These are phyloP conservation scores for Xiphophorus maculatus DNA, from an alignment of 2,113 vertebrate species.

Conservation along the genomic window DNA sequence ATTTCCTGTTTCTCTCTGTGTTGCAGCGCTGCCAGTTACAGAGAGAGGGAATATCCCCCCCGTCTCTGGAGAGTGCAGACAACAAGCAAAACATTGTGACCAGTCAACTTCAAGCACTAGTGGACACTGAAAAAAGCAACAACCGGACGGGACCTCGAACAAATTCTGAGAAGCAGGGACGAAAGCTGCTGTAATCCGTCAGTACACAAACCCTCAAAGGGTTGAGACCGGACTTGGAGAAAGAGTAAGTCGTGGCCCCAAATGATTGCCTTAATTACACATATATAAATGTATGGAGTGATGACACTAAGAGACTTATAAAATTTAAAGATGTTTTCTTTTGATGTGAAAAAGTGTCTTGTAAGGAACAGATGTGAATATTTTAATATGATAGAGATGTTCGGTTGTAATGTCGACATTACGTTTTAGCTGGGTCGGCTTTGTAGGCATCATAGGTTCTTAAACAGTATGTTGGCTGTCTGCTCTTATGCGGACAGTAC, in stretches of 20 bases:
- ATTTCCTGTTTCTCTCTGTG: conserved; percentile 60
- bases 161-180: conserved; percentile 41
- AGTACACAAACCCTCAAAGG: conserved; percentile 50
- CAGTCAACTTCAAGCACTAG: conserved; percentile 45
- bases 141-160: conserved; percentile 42
- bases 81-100: conserved; percentile 57
- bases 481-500: conserved; percentile 71
- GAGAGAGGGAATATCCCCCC: conserved; percentile 53
- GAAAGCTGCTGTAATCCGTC: conserved; percentile 46
- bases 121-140: conserved; percentile 61
- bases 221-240: conserved; percentile 60
- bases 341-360: conserved; percentile 80
- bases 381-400: conserved; percentile 83
- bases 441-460: conserved; percentile 70
- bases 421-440: conserved; percentile 78
- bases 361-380: conserved; percentile 82
- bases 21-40: conserved; percentile 74
- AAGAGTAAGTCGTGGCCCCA: conserved; percentile 75
- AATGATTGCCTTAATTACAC: conserved; percentile 84
- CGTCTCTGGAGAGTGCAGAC: conserved; percentile 60
- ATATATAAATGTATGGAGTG: conserved; percentile 76
- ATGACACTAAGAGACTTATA: conserved; percentile 75
- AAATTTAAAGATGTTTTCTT: conserved; percentile 71
- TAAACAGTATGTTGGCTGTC: conserved; percentile 71
- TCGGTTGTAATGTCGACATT: conserved; percentile 75